Conservation (phyloP, 2,888 invertebrate species). For the Argynnis bischoffii region DNA sequence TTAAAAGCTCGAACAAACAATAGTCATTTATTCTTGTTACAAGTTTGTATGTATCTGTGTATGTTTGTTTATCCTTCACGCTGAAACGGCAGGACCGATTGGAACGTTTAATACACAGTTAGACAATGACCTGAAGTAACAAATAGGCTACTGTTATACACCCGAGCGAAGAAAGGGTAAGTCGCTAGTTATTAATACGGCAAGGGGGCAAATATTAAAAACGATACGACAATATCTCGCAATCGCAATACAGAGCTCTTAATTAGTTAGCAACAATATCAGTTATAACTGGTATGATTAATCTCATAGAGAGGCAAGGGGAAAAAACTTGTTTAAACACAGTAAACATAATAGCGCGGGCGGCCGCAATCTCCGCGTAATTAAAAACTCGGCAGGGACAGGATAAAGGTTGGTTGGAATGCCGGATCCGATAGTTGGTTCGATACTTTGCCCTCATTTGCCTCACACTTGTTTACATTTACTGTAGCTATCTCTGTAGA, state of each 20-base stretch:
- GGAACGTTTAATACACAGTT: no score
- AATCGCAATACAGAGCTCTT: slow-evolving; percentile 25
- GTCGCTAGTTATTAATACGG: not conserved
- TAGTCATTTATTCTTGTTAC: no score
- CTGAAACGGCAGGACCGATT: no score
- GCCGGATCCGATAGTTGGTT: slow-evolving; percentile 17
- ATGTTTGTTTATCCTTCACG: no score
- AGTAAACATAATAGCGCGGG: slow-evolving; percentile 40
- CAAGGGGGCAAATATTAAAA: not conserved
- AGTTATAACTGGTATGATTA: slow-evolving; percentile 27
- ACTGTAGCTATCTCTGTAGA: no score
- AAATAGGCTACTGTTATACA: no score
- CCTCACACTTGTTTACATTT: not conserved
- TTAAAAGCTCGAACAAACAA: no score
- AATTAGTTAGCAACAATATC: slow-evolving; percentile 29
- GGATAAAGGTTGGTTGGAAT: slow-evolving; percentile 37
- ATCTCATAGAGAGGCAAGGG: slow-evolving; percentile 24
- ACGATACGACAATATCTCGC: slow-evolving; percentile 17
- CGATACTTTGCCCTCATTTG: slow-evolving; percentile 9
- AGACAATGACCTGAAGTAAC: no score
- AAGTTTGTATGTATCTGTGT: no score
- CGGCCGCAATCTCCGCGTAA: slow-evolving; percentile 58
- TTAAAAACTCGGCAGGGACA: slow-evolving; percentile 59
- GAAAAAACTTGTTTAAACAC: slow-evolving; percentile 30
- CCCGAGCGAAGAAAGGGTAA: no score